Evolutionary conservation across 2,888 invertebrate species (phyloP).

Genomic region (Stenichneumon culpator): DNA sequence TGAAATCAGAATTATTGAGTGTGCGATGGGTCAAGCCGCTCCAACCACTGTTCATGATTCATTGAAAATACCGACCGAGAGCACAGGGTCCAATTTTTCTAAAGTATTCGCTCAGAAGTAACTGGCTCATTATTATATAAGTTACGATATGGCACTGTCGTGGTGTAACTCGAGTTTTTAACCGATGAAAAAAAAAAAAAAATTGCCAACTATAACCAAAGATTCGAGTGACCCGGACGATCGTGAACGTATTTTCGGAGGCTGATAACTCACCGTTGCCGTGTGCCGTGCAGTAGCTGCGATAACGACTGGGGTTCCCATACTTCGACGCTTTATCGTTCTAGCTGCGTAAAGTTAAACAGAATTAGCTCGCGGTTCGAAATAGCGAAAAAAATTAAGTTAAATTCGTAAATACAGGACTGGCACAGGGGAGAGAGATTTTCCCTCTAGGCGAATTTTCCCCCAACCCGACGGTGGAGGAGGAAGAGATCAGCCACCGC

Average conservation of each 20-base stretch:
- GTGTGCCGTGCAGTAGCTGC: conserved; percentile 94
- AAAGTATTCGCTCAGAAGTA: not conserved
- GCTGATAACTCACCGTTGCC: conserved; percentile 90
- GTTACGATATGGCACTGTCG: conserved; percentile 4
- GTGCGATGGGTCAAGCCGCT: not conserved
- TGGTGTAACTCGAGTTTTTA: not conserved
- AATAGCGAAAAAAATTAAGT: conserved; percentile 47
- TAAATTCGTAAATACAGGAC: conserved; percentile 65
- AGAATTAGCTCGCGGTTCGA: conserved; percentile 46
- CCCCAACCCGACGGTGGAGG: conserved; percentile 8
- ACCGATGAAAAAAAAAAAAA: conserved; percentile 7
- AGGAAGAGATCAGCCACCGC: not conserved
- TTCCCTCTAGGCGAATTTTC: conserved; percentile 49
- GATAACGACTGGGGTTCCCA: conserved; percentile 91
- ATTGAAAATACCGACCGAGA: conserved; percentile 24
- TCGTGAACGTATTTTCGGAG: not conserved
- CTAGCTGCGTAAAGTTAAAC: not conserved
- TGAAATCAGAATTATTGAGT: conserved; percentile 86
- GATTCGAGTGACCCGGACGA: not conserved
- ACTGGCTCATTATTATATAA: conserved; percentile 2
- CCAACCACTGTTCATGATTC: conserved; percentile 51
- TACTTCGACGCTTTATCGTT: conserved; percentile 66
- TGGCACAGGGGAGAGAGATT: conserved; percentile 39
- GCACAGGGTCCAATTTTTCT: not conserved
- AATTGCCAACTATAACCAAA: conserved; percentile 48